These are phyloP conservation scores for Acronicta aceris DNA, from an alignment of 2,888 invertebrate species.

Conservation along the genomic window DNA sequence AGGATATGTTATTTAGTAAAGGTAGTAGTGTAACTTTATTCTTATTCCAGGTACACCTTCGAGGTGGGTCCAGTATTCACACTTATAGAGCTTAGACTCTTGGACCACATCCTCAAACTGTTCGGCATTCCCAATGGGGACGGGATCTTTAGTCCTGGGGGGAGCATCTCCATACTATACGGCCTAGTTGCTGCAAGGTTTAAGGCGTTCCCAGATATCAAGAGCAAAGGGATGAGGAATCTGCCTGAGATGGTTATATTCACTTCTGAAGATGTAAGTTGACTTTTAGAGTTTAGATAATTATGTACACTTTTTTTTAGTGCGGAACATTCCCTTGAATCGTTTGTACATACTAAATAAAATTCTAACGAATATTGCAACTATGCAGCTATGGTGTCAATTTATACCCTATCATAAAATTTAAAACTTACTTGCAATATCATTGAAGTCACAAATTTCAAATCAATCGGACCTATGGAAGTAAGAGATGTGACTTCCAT, in stretches of 20 bases:
- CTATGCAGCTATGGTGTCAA: too few relatives aligned
- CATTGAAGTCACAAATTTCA: too few relatives aligned
- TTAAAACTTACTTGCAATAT: too few relatives aligned
- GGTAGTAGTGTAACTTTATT: neutral
- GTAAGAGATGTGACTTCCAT: too few relatives aligned
- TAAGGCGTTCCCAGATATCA: slow-evolving; percentile 91
- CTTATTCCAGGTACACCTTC: slow-evolving; percentile 91
- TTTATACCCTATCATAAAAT: too few relatives aligned
- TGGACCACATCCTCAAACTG: slow-evolving; percentile 88
- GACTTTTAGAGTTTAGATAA: too few relatives aligned
- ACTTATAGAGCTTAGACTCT: slow-evolving; percentile 91
- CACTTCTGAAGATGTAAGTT: slow-evolving; percentile 93
- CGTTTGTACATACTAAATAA: too few relatives aligned
- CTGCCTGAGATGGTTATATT: slow-evolving; percentile 92
- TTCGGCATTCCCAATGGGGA: slow-evolving; percentile 92
- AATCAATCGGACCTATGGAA: too few relatives aligned
- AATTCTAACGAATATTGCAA: too few relatives aligned
- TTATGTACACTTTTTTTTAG: too few relatives aligned
- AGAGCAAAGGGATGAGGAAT: slow-evolving; percentile 90
- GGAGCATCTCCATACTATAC: slow-evolving; percentile 94
- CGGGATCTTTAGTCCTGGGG: slow-evolving; percentile 94
- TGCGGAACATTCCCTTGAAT: too few relatives aligned
- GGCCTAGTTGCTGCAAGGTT: slow-evolving; percentile 93
- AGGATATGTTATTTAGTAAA: too few relatives aligned
- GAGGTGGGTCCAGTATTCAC: slow-evolving; percentile 95